Evolutionary conservation across 2,113 vertebrate genomes (phyloP), one percentile per base, ranked within the genome.

Genomic region (Myotis yumanensis): DNA sequence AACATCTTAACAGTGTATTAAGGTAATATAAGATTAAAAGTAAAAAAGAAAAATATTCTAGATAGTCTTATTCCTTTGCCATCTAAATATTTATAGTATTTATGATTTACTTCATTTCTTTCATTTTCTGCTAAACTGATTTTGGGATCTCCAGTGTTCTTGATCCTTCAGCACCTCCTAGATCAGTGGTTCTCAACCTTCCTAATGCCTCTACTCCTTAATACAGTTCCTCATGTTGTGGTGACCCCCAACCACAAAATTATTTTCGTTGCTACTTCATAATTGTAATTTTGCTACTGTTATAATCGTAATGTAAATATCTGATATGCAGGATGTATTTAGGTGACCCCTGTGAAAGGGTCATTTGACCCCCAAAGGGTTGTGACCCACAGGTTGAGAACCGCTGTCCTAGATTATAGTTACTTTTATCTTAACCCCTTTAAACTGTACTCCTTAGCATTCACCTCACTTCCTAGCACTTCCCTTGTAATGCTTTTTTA

Each of bases 371-470:
- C 7, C 43, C 43, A 43, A 43, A 43, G 43, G 43, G 43, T 43
- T 43, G 43, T 7, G 43, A 8, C 43, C 43, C 7, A 43, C 43
- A 43, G 7, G 7, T 43, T 43, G 43, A 43, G 43, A 43, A 43
- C 43, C 6, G 43, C 43, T 43, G 43, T 84, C 76, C 46, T 88
- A 69, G 54, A n/a, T 86, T 68, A 66, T 37, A 72, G 23, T 59
- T 91, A 71, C 20, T 96, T 94, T 90, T 94, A 64, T 64, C 30
- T 82, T 92, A 62, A 25, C 86, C 20, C 7, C 43, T 88, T 79
- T 66, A 30, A 75, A 73, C n/a, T 86, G 12, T 79, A 23, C 11
- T 71, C 10, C 57, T 64, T 52, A 57, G 46, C 17, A 23, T 90
- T 84, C 11, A 14, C 25, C 48, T 86, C 30, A 51, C 12, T 71